Evolutionary conservation across 2,888 invertebrate genomes (phyloP), one percentile per base, ranked within the genome.

Genomic region (Drosophila cracens): DNA sequence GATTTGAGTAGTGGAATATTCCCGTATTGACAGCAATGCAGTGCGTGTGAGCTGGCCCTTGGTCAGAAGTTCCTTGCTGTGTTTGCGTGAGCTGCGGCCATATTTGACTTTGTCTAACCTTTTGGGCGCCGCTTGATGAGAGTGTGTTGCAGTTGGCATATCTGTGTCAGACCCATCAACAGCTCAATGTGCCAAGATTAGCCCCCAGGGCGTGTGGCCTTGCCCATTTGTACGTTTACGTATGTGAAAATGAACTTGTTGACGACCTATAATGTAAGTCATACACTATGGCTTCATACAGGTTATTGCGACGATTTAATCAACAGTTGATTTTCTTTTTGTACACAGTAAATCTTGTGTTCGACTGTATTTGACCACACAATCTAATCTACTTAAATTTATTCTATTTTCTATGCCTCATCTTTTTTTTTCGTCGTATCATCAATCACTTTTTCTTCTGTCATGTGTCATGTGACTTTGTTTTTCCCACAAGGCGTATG

Each of bases 91-190:
- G 63, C 62, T 79, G 63, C 65, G 74, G 61, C 51, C 63, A 74
- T n/a, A 69, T 87, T 75, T 82, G 87, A 74, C 82, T 81, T 84
- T 84, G 82, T 66, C 69, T 71, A 75, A 82, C 80, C 75, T 82
- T 80, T 66, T 40, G 57, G 49, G 40, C 21, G 69, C 46, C 33
- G 57, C 53, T 54, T n/a, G 33, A 38, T 34, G 73, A 54, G 61
- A 63, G 51, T 62, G 43, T 65, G 72, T 43, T 81, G 69, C 84
- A 78, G 61, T 66, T 84, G 89, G 70, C 85, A 78, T 83, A 74
- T 89, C 75, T 78, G 75, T 81, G 84, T 72, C 78, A 72, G 51
- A 76, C 65, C 62, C 76, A 70, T 78, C 72, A 73, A 57, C 73
- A 66, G 72, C 81, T 69, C 67, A 57, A 70, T 76, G 70, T 60